phyloP scores from a whole-genome alignment of 2,888 invertebrate genomes.

The Drosophila pegasa region DNA sequence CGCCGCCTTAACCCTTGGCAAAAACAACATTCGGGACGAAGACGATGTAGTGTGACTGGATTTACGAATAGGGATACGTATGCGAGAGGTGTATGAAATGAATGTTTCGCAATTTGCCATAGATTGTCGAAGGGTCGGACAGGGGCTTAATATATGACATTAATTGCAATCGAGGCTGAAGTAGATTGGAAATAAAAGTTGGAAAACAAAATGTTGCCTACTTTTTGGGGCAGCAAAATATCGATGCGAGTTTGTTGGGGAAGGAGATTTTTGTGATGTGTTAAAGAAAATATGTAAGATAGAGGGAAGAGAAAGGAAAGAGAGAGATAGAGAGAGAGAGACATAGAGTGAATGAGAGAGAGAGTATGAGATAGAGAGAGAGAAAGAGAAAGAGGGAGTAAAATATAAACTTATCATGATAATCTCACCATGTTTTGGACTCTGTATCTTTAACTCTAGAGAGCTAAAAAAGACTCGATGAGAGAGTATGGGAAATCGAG shows the following conservation, averaged over 20 bases:
- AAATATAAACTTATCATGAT: too few species aligned
- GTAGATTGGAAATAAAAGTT: too few species aligned
- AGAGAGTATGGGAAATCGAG: too few species aligned
- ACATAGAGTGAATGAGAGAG: too few species aligned
- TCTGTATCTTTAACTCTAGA: too few species aligned
- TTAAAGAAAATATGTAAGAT: too few species aligned
- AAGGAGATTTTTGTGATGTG: too few species aligned
- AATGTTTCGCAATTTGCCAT: not conserved
- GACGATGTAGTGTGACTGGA: not conserved
- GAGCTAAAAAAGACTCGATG: too few species aligned
- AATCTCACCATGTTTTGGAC: too few species aligned
- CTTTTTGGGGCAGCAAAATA: not conserved
- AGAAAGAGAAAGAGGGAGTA: too few species aligned
- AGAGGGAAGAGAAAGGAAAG: not conserved
- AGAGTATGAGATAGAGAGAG: too few species aligned
- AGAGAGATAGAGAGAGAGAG: not conserved
- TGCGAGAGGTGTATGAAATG: not conserved
- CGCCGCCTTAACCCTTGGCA: slow-evolving; percentile 39
- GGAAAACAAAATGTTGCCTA: not conserved
- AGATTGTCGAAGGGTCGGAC: not conserved
- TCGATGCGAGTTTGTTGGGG: too few species aligned
- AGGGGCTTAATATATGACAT: not conserved
- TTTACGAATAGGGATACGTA: not conserved
- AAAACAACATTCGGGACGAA: not conserved
- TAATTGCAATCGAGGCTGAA: not conserved